These are phyloP conservation scores for Euphydryas editha DNA, from an alignment of 2,888 invertebrate genomes.

Conservation along the genomic window DNA sequence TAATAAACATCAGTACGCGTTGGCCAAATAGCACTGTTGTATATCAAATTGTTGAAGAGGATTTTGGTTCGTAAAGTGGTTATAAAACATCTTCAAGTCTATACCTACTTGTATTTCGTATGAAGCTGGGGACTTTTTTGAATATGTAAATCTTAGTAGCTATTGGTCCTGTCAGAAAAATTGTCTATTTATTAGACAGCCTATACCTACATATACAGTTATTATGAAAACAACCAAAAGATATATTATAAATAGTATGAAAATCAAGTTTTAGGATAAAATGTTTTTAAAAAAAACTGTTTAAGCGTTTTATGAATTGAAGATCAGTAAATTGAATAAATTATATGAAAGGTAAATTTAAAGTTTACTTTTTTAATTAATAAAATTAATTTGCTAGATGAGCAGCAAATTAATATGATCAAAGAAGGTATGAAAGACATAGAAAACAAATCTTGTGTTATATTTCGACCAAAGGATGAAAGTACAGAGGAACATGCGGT, in stretches of 20 bases:
- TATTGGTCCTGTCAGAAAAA: not conserved
- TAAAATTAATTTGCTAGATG: constrained; percentile 57
- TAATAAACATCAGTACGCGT: constrained; percentile 64
- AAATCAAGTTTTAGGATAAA: too few species aligned
- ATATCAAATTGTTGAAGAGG: constrained; percentile 67
- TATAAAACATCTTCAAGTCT: not conserved
- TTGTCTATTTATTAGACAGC: not conserved
- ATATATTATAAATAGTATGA: too few species aligned
- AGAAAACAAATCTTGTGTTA: constrained; percentile 72
- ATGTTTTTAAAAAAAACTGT: too few species aligned
- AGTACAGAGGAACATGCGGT: constrained; percentile 69
- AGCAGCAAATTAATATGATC: constrained; percentile 66
- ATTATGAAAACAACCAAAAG: too few species aligned
- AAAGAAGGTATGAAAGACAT: constrained; percentile 71
- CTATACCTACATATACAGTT: too few species aligned
- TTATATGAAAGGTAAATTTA: too few species aligned
- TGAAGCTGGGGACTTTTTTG: too few species aligned
- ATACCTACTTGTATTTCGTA: not conserved
- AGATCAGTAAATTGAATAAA: too few species aligned
- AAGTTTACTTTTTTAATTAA: too few species aligned
- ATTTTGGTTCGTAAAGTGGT: constrained; percentile 67
- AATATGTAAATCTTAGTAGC: too few species aligned
- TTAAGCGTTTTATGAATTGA: too few species aligned
- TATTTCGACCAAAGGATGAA: constrained; percentile 56
- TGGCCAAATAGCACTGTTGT: constrained; percentile 78